phyloP scores from a whole-genome alignment of 1,140 invertebrate species.

The Achroia grisella region DNA sequence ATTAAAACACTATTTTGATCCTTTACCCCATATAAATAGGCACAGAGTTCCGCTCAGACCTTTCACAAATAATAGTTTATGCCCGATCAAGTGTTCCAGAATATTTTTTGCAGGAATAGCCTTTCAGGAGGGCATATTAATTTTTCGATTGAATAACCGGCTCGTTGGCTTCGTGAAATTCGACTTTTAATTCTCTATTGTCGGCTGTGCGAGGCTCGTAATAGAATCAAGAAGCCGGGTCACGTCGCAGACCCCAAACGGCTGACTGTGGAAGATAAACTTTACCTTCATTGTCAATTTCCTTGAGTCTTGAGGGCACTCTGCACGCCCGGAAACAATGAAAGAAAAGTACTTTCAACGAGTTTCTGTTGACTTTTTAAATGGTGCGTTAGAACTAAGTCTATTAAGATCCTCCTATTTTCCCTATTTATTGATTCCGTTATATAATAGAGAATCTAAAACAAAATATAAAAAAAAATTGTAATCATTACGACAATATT shows the following conservation, averaged over 20 bases:
- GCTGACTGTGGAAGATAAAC: slow-evolving; percentile 52
- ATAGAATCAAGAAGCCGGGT: slow-evolving; percentile 47
- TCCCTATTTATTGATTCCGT: too few relatives aligned
- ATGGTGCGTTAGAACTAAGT: slow-evolving; percentile 27
- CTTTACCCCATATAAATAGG: background rate
- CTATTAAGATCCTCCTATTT: slow-evolving; percentile 9
- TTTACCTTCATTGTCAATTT: slow-evolving; percentile 63
- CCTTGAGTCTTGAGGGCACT: slow-evolving; percentile 43
- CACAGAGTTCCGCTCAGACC: background rate
- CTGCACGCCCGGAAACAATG: slow-evolving; percentile 50
- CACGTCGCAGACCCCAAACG: slow-evolving; percentile 40
- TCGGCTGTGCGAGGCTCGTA: slow-evolving; percentile 22
- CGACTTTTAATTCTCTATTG: slow-evolving; percentile 51
- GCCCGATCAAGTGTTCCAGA: slow-evolving; percentile 3
- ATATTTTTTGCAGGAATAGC: slow-evolving; percentile 17
- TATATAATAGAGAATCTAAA: too few relatives aligned
- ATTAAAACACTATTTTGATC: too few relatives aligned
- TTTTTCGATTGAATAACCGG: slow-evolving; percentile 42
- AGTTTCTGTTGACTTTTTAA: slow-evolving; percentile 42
- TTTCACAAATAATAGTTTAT: background rate
- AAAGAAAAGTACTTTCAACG: slow-evolving; percentile 49
- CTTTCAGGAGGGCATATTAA: slow-evolving; percentile 29
- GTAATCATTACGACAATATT: too few relatives aligned
- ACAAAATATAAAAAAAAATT: too few relatives aligned
- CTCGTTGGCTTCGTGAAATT: slow-evolving; percentile 37